A percentile compares a stretch with the other conserved stretches of the same genome.
These are phyloP conservation scores for Myiagra hebetior DNA, from an alignment of 2,113 vertebrate genomes.

Conservation along the genomic window DNA sequence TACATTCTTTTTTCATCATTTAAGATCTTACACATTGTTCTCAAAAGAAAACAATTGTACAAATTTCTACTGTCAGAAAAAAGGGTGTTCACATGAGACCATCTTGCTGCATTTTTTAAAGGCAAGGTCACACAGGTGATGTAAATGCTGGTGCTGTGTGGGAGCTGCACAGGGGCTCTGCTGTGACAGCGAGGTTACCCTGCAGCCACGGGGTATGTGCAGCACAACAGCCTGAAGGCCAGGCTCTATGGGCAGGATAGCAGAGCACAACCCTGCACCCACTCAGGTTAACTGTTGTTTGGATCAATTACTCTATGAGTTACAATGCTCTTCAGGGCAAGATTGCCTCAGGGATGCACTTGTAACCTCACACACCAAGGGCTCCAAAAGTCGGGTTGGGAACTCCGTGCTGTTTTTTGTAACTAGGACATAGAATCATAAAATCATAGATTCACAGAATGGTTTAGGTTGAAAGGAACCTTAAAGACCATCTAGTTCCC, in stretches of 20 bases:
- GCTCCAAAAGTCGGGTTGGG: neutral
- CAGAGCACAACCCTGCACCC: neutral
- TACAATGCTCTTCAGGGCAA: neutral
- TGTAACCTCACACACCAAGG: neutral
- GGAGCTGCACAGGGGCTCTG: neutral
- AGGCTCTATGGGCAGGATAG: neutral
- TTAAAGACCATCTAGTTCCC: neutral
- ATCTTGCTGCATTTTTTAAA: neutral
- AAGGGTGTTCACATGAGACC: neutral
- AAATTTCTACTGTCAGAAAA: neutral
- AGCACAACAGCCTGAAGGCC: neutral
- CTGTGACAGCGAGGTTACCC: neutral
- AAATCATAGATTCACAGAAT: neutral
- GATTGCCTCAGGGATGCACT: neutral
- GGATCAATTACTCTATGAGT: neutral
- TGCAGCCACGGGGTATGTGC: neutral
- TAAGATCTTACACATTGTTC: neutral
- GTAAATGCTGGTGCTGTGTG: neutral
- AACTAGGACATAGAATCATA: neutral
- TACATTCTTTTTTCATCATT: neutral
- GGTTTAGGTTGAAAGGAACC: neutral
- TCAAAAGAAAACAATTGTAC: neutral
- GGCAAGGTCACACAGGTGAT: neutral
- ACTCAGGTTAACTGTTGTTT: neutral
- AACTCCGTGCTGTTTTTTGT: neutral